Conservation (phyloP, 2,113 vertebrate species). For the Gallinago paraguaiae region DNA sequence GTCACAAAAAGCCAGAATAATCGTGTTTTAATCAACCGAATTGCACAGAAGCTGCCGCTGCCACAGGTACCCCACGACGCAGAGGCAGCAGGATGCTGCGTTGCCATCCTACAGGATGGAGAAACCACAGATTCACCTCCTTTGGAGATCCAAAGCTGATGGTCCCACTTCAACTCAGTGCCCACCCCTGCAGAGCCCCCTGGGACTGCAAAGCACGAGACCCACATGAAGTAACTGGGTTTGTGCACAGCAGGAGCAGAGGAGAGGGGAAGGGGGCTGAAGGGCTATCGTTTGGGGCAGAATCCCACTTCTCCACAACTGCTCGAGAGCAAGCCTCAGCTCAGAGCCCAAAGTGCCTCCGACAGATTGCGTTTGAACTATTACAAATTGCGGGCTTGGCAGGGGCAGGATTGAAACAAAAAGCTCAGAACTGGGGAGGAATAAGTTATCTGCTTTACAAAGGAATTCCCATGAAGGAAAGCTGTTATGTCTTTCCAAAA, state of each 20-base stretch:
- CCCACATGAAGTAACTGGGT: neutral
- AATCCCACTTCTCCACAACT: neutral
- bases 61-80: neutral
- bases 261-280: neutral
- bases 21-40: slow-evolving; percentile 23
- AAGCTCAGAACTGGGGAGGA: neutral
- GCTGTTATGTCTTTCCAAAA: neutral
- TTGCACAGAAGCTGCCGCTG: neutral
- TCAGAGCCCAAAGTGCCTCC: neutral
- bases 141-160: neutral
- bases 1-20: slow-evolving; percentile 34
- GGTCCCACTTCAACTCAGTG: neutral
- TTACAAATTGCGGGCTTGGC: neutral
- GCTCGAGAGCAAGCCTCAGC: neutral
- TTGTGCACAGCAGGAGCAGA: neutral
- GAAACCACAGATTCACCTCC: neutral
- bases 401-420: neutral
- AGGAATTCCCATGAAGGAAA: neutral
- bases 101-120: neutral
- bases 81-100: neutral
- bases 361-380: neutral
- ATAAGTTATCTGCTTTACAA: neutral
- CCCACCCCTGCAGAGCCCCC: neutral
- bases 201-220: neutral
- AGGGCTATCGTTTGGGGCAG: neutral